Evolutionary conservation across 2,888 invertebrate genomes (phyloP).

Genomic region (Tinea trinotella): DNA sequence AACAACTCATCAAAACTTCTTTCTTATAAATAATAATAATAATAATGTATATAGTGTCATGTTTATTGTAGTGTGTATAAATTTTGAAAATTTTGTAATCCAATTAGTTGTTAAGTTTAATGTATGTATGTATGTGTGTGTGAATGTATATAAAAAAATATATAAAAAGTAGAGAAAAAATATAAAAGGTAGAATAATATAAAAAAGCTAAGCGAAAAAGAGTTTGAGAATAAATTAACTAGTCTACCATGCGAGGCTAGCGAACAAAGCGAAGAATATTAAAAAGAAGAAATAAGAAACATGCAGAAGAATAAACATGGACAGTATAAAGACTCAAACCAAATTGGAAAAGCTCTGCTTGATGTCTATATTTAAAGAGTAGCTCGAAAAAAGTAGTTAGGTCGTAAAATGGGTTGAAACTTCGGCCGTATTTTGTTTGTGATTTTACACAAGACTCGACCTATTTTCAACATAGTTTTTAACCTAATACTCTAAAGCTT

Average conservation of each 20-base stretch:
- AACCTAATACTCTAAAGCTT: no score
- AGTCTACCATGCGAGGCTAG: constrained; percentile 45
- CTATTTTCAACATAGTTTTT: no score
- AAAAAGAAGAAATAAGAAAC: constrained; percentile 1
- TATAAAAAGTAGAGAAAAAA: constrained; percentile 41
- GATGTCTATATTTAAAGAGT: no score
- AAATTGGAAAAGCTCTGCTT: no score
- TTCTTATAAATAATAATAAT: constrained; percentile 24
- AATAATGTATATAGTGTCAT: constrained; percentile 54
- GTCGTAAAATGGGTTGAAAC: no score
- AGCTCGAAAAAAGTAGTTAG: no score
- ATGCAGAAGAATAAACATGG: background rate
- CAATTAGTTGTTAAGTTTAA: constrained; percentile 52
- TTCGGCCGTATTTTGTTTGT: no score
- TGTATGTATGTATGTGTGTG: constrained; percentile 40
- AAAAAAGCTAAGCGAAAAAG: constrained; percentile 26
- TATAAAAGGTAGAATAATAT: constrained; percentile 30
- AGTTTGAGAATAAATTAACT: constrained; percentile 35
- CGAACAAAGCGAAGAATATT: background rate
- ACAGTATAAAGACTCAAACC: no score
- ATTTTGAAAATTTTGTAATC: constrained; percentile 27
- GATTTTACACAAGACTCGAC: no score
- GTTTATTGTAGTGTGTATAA: constrained; percentile 52
- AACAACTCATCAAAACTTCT: constrained; percentile 26
- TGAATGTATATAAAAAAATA: constrained; percentile 42